Evolutionary conservation across 2,113 vertebrate species (phyloP).

Genomic region (Seriola dumerili): DNA sequence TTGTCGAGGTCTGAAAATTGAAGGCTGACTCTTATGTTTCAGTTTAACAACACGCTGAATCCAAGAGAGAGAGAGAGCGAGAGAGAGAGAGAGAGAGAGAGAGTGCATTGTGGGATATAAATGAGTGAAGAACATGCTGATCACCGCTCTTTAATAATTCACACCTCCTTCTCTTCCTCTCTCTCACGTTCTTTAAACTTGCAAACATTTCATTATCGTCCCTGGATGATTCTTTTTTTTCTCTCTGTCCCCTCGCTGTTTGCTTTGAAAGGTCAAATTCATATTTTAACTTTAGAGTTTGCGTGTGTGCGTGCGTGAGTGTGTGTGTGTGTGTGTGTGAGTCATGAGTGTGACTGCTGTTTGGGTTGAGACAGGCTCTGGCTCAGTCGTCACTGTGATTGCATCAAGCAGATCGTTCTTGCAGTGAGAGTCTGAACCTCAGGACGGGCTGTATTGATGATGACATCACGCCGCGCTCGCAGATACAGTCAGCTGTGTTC

Average conservation of each 20-base stretch:
- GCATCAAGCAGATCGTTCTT: slow-evolving; percentile 2
- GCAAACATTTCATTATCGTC: slow-evolving; percentile 44
- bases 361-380: slow-evolving; percentile 12
- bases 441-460: slow-evolving; percentile 36
- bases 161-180: neutral
- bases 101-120: neutral
- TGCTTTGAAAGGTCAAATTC: slow-evolving; percentile 44
- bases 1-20: neutral
- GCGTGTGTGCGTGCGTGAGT: neutral
- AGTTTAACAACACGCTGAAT: neutral
- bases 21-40: neutral
- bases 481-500: neutral
- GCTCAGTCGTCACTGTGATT: slow-evolving; percentile 1
- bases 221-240: neutral
- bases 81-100: neutral
- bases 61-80: neutral
- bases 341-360: neutral
- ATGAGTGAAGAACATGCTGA: slow-evolving; percentile 36
- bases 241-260: slow-evolving; percentile 1
- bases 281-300: neutral
- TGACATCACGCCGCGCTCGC: slow-evolving; percentile 12
- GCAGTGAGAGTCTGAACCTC: slow-evolving; percentile 11
- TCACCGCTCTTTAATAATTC: slow-evolving; percentile 52
- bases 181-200: slow-evolving; percentile 24
- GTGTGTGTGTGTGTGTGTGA: neutral